These are phyloP conservation scores for Amorpha juglandis DNA, from an alignment of 2,888 invertebrate genomes.

Conservation along the genomic window DNA sequence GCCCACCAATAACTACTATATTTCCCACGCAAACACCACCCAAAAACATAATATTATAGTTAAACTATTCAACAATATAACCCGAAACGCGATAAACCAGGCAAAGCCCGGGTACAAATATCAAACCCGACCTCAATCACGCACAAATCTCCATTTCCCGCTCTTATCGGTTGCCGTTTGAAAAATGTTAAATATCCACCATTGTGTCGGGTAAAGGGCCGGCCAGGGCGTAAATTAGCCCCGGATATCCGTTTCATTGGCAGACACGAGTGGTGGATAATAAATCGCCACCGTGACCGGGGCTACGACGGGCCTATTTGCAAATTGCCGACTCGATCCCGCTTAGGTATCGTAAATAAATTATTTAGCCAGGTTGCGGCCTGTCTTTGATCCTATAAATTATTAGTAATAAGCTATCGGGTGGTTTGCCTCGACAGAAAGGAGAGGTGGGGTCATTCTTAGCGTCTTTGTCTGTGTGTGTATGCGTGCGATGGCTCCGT, in stretches of 20 bases:
- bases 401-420: not conserved
- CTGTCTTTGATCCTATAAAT: conserved; percentile 23
- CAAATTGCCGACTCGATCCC: conserved; percentile 24
- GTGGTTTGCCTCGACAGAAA: not conserved
- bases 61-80: not conserved
- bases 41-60: not conserved
- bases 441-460: not conserved
- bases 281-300: conserved; percentile 27
- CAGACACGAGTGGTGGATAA: conserved; percentile 32
- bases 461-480: no score
- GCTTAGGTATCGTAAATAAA: conserved; percentile 10
- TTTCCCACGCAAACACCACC: no score
- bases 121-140: conserved; percentile 8
- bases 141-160: conserved; percentile 18
- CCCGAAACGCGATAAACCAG: not conserved
- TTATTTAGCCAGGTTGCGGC: conserved; percentile 15
- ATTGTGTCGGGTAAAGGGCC: conserved; percentile 23
- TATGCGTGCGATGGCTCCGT: no score
- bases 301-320: conserved; percentile 21
- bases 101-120: not conserved
- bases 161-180: conserved; percentile 25
- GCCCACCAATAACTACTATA: no score
- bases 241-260: conserved; percentile 31
- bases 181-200: conserved; percentile 28
- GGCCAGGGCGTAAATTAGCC: conserved; percentile 31